Conservation (phyloP, 2,113 vertebrate genomes). For the Xiphophorus maculatus region DNA sequence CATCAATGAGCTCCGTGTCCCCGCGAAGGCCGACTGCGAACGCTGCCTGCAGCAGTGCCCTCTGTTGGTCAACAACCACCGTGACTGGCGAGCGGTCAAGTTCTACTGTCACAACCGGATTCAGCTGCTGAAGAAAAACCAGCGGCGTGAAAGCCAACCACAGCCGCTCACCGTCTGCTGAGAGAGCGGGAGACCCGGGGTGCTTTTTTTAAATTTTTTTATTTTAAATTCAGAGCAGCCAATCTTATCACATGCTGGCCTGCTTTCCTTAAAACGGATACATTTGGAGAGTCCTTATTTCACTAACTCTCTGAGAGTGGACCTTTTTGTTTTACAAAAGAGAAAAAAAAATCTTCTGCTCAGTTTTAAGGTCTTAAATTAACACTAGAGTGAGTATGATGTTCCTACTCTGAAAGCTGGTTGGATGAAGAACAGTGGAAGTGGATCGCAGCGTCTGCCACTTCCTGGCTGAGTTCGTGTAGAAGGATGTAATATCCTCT, state of each 20-base stretch:
- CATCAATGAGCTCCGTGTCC: constrained; percentile 80
- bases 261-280: constrained; percentile 36
- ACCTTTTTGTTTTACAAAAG: background rate
- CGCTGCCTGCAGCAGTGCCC: constrained; percentile 82
- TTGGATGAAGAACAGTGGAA: constrained; percentile 36
- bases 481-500: constrained; percentile 37
- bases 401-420: constrained; percentile 22
- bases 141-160: constrained; percentile 71
- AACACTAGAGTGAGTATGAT: background rate
- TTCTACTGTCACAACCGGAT: constrained; percentile 86
- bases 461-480: constrained; percentile 40
- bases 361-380: constrained; percentile 54
- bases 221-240: constrained; percentile 8
- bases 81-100: constrained; percentile 83
- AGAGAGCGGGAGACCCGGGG: constrained; percentile 6
- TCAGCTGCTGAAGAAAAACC: constrained; percentile 82
- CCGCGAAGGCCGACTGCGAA: constrained; percentile 83
- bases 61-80: constrained; percentile 81
- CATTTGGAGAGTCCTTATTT: constrained; percentile 47
- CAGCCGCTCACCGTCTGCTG: constrained; percentile 74
- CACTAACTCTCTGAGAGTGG: constrained; percentile 4
- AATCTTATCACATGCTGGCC: constrained; percentile 51
- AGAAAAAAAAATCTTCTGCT: constrained; percentile 28
- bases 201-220: too few relatives aligned
- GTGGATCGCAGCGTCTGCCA: constrained; percentile 1